phyloP scores from a whole-genome alignment of 2,888 invertebrate species.

The Agrotis clavis region DNA sequence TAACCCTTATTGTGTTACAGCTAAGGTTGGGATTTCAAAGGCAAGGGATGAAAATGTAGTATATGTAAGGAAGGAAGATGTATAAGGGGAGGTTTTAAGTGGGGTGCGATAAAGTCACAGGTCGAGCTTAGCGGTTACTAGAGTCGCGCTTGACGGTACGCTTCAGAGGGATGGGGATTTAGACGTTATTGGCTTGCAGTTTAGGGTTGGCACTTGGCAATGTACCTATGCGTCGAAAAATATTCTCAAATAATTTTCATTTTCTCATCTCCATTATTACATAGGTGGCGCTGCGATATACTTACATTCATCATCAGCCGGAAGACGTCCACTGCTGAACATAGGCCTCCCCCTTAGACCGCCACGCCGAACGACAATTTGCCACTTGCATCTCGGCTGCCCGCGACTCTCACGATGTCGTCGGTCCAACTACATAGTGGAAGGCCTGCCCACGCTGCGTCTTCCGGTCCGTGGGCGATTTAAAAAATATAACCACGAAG shows the following conservation, averaged over 20 bases:
- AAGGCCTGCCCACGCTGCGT: too few relatives aligned
- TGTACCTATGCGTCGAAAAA: background rate
- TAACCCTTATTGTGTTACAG: fast-evolving
- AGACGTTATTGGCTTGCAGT: constrained; percentile 77
- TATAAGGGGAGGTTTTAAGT: constrained; percentile 70
- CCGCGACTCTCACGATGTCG: too few relatives aligned
- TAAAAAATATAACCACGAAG: too few relatives aligned
- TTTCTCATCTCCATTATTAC: background rate
- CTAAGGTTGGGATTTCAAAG: constrained; percentile 42
- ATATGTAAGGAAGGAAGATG: constrained; percentile 62
- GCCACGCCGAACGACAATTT: too few relatives aligned
- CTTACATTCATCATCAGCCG: too few relatives aligned
- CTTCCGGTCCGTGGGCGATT: too few relatives aligned
- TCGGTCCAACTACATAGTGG: too few relatives aligned
- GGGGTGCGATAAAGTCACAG: constrained; percentile 87
- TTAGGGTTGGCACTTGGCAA: constrained; percentile 76
- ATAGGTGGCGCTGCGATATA: too few relatives aligned
- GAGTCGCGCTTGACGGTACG: constrained; percentile 88
- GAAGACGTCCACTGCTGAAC: too few relatives aligned
- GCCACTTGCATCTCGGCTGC: too few relatives aligned
- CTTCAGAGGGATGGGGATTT: constrained; percentile 86
- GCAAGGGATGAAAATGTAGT: constrained; percentile 34
- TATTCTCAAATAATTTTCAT: background rate
- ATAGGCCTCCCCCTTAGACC: too few relatives aligned
- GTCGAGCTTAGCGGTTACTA: constrained; percentile 87